Conservation (phyloP, 2,888 invertebrate species). For the Calameuta filiformis region DNA sequence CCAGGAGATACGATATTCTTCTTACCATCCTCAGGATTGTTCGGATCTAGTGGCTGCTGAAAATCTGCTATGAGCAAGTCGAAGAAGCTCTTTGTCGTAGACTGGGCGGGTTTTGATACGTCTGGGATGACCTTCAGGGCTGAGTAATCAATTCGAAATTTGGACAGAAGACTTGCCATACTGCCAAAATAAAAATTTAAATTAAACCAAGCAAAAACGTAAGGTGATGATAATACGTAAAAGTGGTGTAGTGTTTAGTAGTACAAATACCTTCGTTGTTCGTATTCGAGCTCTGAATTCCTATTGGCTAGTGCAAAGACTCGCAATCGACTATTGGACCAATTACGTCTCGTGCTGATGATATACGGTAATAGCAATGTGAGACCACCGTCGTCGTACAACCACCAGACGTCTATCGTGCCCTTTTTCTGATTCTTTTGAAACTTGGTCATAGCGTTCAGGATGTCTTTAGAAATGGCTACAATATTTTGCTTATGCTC, state of each 20-base stretch:
- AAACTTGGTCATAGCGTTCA: slow-evolving; percentile 78
- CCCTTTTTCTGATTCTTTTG: slow-evolving; percentile 83
- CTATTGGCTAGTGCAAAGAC: slow-evolving; percentile 86
- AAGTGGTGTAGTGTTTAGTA: slow-evolving; percentile 7
- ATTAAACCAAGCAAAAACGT: background rate
- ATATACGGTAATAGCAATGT: slow-evolving; percentile 89
- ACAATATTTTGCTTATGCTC: background rate
- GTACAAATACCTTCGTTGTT: slow-evolving; percentile 43
- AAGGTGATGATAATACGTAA: slow-evolving; percentile 62
- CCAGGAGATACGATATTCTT: slow-evolving; percentile 42
- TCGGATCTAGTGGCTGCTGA: slow-evolving; percentile 46
- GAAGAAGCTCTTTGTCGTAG: slow-evolving; percentile 79
- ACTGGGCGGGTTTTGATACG: slow-evolving; percentile 83
- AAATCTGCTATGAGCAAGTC: slow-evolving; percentile 78
- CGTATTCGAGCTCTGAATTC: slow-evolving; percentile 84
- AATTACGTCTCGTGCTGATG: slow-evolving; percentile 80
- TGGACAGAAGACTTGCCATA: slow-evolving; percentile 91
- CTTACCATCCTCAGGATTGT: slow-evolving; percentile 50
- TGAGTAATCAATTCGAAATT: slow-evolving; percentile 94
- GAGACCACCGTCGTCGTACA: slow-evolving; percentile 92
- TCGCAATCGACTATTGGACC: slow-evolving; percentile 81
- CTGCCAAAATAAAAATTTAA: slow-evolving; percentile 54
- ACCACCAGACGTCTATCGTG: slow-evolving; percentile 95
- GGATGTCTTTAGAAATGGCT: slow-evolving; percentile 51
- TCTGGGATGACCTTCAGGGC: slow-evolving; percentile 92